Conservation (phyloP, 2,113 vertebrate species). For the Megaceryle torquata region DNA sequence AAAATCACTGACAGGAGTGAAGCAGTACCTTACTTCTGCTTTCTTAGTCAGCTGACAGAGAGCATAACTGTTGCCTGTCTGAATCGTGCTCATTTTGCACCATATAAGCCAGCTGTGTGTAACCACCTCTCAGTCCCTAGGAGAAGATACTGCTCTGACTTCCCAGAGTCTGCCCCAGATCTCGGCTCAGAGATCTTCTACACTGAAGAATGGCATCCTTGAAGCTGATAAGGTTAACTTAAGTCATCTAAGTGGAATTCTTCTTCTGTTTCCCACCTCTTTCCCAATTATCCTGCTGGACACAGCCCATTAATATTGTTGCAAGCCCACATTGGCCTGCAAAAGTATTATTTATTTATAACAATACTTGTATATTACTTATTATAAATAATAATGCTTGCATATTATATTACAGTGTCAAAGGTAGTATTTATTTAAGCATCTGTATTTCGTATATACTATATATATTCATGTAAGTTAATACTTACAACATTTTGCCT, state of each 20-base stretch:
- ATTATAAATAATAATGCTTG: no score
- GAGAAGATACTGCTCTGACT: not conserved
- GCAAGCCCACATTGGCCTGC: not conserved
- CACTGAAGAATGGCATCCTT: not conserved
- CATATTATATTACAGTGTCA: no score
- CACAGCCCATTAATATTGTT: not conserved
- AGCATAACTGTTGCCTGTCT: not conserved
- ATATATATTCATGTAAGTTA: no score
- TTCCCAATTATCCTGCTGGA: not conserved
- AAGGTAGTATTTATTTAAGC: no score
- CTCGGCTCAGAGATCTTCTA: not conserved
- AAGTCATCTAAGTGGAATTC: not conserved
- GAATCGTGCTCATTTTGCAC: fast-evolving
- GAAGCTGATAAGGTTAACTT: fast-evolving
- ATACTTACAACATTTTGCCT: not conserved
- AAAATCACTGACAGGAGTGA: not conserved
- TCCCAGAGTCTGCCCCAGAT: not conserved
- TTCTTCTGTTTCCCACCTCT: not conserved
- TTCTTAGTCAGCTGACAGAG: not conserved
- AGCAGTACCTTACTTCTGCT: not conserved
- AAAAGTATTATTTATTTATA: not conserved
- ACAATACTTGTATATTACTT: no score
- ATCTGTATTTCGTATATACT: no score
- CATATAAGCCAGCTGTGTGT: not conserved
- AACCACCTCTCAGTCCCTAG: not conserved